Conservation (phyloP, 1,140 invertebrate species). For the Drosophila kurseongensis region DNA sequence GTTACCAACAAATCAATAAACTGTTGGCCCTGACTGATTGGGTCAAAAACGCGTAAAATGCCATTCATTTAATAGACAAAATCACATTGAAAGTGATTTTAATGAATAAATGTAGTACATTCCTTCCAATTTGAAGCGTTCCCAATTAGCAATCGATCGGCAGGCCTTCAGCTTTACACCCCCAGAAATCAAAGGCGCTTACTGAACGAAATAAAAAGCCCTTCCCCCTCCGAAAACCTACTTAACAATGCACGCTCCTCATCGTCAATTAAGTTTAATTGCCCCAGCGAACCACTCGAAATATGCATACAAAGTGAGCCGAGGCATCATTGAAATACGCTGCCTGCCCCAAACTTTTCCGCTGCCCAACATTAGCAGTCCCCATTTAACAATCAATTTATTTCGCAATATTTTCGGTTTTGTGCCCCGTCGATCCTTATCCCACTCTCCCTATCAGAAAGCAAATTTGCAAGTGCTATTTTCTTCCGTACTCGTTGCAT, state of each 20-base stretch:
- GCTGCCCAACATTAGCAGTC: constrained; percentile 21
- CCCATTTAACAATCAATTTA: constrained; percentile 81
- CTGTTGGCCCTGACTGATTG: neutral
- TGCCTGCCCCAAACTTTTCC: constrained; percentile 4
- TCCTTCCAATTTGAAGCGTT: constrained; percentile 4
- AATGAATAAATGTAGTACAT: constrained; percentile 23
- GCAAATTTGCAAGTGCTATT: constrained; percentile 17
- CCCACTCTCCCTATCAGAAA: neutral
- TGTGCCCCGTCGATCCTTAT: constrained; percentile 22
- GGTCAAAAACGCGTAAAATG: neutral
- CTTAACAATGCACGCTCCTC: constrained; percentile 54
- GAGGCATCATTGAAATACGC: constrained; percentile 46
- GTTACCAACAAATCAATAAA: neutral
- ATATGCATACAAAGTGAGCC: constrained; percentile 73
- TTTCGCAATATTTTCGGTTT: constrained; percentile 72
- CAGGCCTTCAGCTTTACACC: constrained; percentile 6
- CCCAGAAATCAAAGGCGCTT: constrained; percentile 54
- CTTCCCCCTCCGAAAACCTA: constrained; percentile 26
- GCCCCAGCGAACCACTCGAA: constrained; percentile 71
- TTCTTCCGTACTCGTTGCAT: constrained; percentile 53
- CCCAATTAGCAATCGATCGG: constrained; percentile 42
- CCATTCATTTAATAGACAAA: no score
- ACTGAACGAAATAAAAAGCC: constrained; percentile 29
- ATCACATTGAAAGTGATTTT: neutral
- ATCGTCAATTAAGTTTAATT: constrained; percentile 82